Base-by-base conservation (phyloP, 2,113 vertebrate genomes). In the Elephantulus edwardii region DNA sequence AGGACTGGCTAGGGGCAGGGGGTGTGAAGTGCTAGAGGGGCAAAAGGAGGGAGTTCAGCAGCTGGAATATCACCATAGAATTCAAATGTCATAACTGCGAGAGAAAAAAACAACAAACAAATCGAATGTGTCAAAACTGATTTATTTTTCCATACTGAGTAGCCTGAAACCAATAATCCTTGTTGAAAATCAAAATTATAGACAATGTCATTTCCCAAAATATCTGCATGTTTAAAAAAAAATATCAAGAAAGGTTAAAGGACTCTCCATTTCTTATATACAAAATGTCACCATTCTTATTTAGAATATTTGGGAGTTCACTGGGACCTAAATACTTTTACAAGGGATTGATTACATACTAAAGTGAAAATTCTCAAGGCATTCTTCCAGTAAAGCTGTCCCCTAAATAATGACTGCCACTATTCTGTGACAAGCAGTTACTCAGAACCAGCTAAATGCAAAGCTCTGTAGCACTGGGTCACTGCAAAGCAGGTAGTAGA, bases 161-260 rank as follows among this genome's bases (percentile, higher is more conserved):
- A 87, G 64, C 52, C 28, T 91, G 68, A 95, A 89, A 86, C 50
- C 50, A 91, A 50, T 80, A 78, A 91, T 95, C n/a, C 76, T 95
- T 44, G 54, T 68, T 58, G 86, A 86, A 92, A 78, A 8, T 50
- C 24, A 93, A 71, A 8, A 72, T 83, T 58, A 72, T 9, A 66
- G 38, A n/a, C 86, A 92, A 88, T 33, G 77, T 75, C 60, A 77
- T 62, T 89, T 93, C 77, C 72, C n/a, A 85, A 91, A 91, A 58
- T 9, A 40, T 44, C 58, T 93, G 33, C 35, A 84, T 88, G 42
- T 44, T 84, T n/a, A 79, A 91, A 5, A 11, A 83, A 86, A 91
- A 5, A 11, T 79, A 86, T 30, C 19, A 87, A 80, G 20, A 60
- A 68, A 83, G 44, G 50, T 44, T 58, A 91, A 77, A 80, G 46